Percentiles rank a stretch among this genome's conserved stretches.
These are phyloP conservation scores for Philonicus albiceps DNA, from an alignment of 2,888 invertebrate genomes.

Conservation along the genomic window DNA sequence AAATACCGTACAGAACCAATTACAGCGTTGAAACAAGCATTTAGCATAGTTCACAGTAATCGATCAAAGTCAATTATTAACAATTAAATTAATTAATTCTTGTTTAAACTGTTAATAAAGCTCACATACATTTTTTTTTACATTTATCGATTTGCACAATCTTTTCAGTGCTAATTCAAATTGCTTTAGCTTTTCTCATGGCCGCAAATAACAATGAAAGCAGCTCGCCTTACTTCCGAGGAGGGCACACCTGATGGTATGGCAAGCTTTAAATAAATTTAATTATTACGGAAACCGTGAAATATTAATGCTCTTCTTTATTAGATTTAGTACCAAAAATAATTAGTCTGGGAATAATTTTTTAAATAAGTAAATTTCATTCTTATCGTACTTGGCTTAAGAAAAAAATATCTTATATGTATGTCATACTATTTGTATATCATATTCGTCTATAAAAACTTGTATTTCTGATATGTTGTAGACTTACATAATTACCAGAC, in stretches of 20 bases:
- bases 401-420: background rate
- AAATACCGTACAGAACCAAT: background rate
- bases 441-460: background rate
- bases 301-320: background rate
- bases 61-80: background rate
- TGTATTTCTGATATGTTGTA: background rate
- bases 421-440: background rate
- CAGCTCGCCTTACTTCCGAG: background rate
- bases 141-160: background rate
- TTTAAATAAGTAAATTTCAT: background rate
- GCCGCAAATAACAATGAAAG: background rate
- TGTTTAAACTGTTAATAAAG: background rate
- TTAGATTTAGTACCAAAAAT: background rate
- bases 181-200: background rate
- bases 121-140: background rate
- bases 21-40: background rate
- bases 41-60: background rate
- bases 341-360: background rate
- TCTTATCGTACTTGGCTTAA: background rate
- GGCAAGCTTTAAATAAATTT: background rate
- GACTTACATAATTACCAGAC: background rate
- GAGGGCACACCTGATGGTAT: background rate
- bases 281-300: background rate
- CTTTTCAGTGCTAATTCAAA: background rate
- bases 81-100: background rate